phyloP scores from a whole-genome alignment of 2,113 vertebrate species.

The Apodemus sylvaticus region DNA sequence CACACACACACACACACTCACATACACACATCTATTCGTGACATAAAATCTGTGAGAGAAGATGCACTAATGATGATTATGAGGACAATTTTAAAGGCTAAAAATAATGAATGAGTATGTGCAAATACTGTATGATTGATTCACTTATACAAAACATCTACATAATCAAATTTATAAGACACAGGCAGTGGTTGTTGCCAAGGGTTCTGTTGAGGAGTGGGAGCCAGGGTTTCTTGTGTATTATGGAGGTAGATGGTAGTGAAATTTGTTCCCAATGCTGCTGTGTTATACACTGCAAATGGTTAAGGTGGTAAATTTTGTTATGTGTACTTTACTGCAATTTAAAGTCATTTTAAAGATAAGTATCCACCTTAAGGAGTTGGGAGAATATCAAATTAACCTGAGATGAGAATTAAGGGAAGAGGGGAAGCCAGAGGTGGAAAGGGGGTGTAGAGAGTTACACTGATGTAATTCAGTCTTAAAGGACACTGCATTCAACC shows the following conservation, averaged over 20 bases:
- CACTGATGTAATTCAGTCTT: not conserved
- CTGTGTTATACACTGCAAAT: not conserved
- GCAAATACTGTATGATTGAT: not conserved
- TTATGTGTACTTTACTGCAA: not conserved
- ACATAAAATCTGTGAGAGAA: not conserved
- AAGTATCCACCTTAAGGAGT: not conserved
- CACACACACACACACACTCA: not conserved
- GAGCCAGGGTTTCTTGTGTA: not conserved
- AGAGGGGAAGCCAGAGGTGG: too few relatives aligned
- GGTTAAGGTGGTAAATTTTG: not conserved
- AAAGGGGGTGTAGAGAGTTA: not conserved
- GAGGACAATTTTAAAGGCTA: not conserved
- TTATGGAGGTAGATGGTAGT: too few relatives aligned
- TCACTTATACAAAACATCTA: not conserved
- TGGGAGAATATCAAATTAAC: not conserved
- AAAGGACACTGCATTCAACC: not conserved
- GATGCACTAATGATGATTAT: not conserved
- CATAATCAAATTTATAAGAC: not conserved
- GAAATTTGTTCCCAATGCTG: not conserved
- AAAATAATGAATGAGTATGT: not conserved
- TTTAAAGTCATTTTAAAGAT: not conserved
- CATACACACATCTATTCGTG: not conserved
- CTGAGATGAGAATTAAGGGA: not conserved
- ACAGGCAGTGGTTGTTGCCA: not conserved
- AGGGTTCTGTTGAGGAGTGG: too few relatives aligned